Evolutionary conservation across 2,113 vertebrate genomes (phyloP), one percentile per base, ranked within the genome.

Genomic region (Prietella phreatophila): DNA sequence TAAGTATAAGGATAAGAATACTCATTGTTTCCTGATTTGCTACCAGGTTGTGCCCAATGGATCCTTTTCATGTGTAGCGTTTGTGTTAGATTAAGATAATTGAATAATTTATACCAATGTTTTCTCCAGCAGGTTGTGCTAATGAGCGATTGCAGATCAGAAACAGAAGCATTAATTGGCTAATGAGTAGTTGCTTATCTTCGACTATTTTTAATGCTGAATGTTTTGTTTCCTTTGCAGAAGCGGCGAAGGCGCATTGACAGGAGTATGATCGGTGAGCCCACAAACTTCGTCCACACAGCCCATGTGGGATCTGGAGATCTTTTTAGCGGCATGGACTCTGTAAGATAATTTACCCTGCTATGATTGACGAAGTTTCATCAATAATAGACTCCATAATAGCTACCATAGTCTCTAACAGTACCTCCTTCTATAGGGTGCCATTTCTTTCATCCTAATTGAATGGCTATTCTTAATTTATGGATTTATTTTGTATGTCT

Each of bases 201-300:
- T 11, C 1, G 19, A 36, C 17, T 36, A 5, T 13, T 60, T 84
- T 27, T 73, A 17, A 73, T n/a, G 8, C 1, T 7, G 3, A n/a
- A 27, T 53, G 33, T 73, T 82, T 1, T 89, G 5, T 42, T 89
- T 39, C 76, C 58, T 78, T n/a, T 79, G 87, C 91, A 97, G 97
- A 97, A 97, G 91, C 93, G 96, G 89, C 95, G 96, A 84, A 94
- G 96, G 76, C 95, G 96, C 33, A 97, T 97, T 82, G 97, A 97
- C 94, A 93, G 96, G 86, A 97, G 95, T 91, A 97, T 97, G 97
- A 97, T 97, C 42, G 97, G 97, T n/a, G 96, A 97, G 84, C 97
- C 97, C 0, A 97, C 96, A 11, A 97, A 97, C 92, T 97, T 97
- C 17, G 97, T 97, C 60, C 97, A 97, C 90, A 97, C 96, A 0